Evolutionary conservation across 2,888 invertebrate genomes (phyloP).

Genomic region (Volucella inflata): DNA sequence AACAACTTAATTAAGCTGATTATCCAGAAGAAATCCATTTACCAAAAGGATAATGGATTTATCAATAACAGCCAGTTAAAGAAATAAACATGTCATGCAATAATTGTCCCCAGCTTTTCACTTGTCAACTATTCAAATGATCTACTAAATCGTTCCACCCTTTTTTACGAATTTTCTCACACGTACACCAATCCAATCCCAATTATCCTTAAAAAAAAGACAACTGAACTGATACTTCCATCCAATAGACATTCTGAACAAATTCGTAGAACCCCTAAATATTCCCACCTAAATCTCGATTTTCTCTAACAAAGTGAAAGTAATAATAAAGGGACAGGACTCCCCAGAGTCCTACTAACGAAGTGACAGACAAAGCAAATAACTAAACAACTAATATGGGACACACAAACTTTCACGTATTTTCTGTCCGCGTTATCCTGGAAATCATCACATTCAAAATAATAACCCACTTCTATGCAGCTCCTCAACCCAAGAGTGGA

Average conservation of each 20-base stretch:
- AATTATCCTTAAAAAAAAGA: neutral
- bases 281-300: neutral
- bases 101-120: too few relatives aligned
- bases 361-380: neutral
- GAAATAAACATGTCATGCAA: too few relatives aligned
- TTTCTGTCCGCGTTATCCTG: conserved; percentile 2
- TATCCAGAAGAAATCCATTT: too few relatives aligned
- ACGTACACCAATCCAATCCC: neutral
- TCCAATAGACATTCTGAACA: too few relatives aligned
- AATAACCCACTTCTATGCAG: conserved; percentile 18
- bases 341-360: conserved; percentile 4
- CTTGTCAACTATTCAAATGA: too few relatives aligned
- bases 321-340: conserved; percentile 3
- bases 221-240: neutral
- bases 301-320: conserved; percentile 8
- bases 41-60: too few relatives aligned
- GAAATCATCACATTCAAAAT: conserved; percentile 41
- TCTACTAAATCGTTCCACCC: too few relatives aligned
- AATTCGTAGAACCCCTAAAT: too few relatives aligned
- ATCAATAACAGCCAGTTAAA: too few relatives aligned
- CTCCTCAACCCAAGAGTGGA: too few relatives aligned
- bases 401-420: neutral
- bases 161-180: too few relatives aligned
- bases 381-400: neutral
- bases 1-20: too few relatives aligned